These are phyloP conservation scores for Athalia circularis DNA, from an alignment of 2,888 invertebrate genomes.

Conservation along the genomic window DNA sequence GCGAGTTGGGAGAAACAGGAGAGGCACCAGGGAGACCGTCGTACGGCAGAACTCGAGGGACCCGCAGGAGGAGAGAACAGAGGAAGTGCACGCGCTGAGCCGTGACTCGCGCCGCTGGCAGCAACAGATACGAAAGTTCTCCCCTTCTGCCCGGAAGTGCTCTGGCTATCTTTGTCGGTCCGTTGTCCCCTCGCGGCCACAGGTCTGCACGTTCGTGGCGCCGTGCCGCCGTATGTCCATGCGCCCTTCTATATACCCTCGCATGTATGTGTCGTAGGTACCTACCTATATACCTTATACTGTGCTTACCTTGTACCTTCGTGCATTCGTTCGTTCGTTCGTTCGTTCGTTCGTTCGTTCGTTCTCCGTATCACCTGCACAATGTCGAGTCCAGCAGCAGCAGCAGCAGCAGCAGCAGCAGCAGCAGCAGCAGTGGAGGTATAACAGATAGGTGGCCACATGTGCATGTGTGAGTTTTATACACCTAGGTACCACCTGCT, in stretches of 20 bases:
- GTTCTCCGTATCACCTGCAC: slow-evolving; percentile 59
- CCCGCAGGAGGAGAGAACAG: slow-evolving; percentile 59
- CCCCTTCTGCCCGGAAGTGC: slow-evolving; percentile 70
- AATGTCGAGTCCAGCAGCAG: slow-evolving; percentile 33
- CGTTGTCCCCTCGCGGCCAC: slow-evolving; percentile 66
- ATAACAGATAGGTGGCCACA: slow-evolving; percentile 45
- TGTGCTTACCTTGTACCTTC: neutral
- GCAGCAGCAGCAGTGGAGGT: slow-evolving; percentile 18
- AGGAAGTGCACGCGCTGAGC: slow-evolving; percentile 73
- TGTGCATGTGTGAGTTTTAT: slow-evolving; percentile 45
- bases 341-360: slow-evolving; percentile 24
- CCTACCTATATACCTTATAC: slow-evolving; percentile 6
- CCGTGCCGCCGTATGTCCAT: slow-evolving; percentile 45
- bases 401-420: neutral
- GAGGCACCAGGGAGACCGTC: slow-evolving; percentile 52
- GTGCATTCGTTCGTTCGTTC: neutral
- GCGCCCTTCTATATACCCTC: slow-evolving; percentile 26
- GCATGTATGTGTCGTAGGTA: neutral
- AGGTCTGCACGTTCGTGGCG: slow-evolving; percentile 48
- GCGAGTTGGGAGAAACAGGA: neutral
- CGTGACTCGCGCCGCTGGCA: slow-evolving; percentile 71
- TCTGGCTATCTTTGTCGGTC: slow-evolving; percentile 73
- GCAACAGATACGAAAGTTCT: slow-evolving; percentile 54
- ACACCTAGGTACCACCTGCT: slow-evolving; percentile 56
- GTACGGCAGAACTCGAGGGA: neutral